A percentile compares a stretch with the other conserved stretches of the same genome.
Evolutionary conservation across 2,888 invertebrate species (phyloP).

Genomic region (Camponotus fellah): DNA sequence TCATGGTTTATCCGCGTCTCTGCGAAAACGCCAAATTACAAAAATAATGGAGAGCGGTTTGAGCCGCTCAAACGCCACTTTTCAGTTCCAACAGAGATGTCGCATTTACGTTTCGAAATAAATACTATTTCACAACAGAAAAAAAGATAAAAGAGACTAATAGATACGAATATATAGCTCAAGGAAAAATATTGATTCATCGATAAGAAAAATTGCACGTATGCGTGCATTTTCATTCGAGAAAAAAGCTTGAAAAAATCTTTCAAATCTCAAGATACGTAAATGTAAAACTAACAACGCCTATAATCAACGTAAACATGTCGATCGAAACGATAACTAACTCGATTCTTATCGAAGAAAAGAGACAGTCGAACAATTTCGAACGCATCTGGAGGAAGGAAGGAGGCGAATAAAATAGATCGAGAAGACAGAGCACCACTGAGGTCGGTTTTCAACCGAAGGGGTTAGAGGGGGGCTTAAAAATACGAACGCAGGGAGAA

Average conservation of each 20-base stretch:
- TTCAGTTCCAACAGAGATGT: background rate
- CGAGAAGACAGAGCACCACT: constrained; percentile 21
- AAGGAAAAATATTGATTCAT: background rate
- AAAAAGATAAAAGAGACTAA: too few species aligned
- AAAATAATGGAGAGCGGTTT: constrained; percentile 26
- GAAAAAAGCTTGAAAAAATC: background rate
- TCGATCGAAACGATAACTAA: constrained; percentile 55
- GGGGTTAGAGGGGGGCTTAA: background rate
- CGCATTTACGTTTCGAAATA: background rate
- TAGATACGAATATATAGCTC: background rate
- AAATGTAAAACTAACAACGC: background rate
- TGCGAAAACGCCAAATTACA: constrained; percentile 30
- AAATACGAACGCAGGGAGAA: constrained; percentile 28
- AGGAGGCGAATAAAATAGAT: constrained; percentile 5
- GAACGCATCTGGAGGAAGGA: background rate
- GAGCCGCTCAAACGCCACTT: background rate
- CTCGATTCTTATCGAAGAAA: constrained; percentile 38
- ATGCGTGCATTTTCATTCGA: background rate
- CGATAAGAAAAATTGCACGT: background rate
- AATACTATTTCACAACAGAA: background rate
- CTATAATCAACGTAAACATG: constrained; percentile 15
- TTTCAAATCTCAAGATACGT: background rate
- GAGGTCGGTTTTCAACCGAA: constrained; percentile 43
- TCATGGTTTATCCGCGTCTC: constrained; percentile 31
- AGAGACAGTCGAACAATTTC: background rate